Conservation (phyloP, 2,888 invertebrate genomes). For the Drosophila antonietae region DNA sequence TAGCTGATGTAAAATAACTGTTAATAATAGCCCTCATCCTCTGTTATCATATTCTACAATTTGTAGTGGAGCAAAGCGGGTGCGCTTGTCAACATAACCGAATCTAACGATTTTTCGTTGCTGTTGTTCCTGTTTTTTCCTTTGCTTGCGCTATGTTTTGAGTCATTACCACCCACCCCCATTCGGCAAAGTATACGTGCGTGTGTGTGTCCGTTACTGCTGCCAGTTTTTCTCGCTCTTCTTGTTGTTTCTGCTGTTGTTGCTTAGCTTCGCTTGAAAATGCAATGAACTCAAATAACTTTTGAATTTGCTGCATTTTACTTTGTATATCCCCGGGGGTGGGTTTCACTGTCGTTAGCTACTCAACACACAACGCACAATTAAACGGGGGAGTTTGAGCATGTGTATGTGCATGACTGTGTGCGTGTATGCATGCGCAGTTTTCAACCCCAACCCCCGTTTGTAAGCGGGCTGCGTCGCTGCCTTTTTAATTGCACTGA, state of each 20-base stretch:
- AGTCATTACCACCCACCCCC: constrained; percentile 80
- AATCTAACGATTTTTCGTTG: constrained; percentile 65
- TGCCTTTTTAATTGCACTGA: constrained; percentile 80
- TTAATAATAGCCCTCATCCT: constrained; percentile 5
- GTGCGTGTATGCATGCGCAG: constrained; percentile 55
- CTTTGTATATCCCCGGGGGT: constrained; percentile 66
- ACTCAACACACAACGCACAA: constrained; percentile 62
- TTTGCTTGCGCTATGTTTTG: constrained; percentile 70
- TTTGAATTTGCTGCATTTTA: constrained; percentile 82
- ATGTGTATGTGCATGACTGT: constrained; percentile 23
- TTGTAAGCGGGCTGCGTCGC: constrained; percentile 46
- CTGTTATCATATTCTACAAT: constrained; percentile 14
- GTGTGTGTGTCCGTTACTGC: constrained; percentile 24
- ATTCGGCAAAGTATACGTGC: constrained; percentile 23
- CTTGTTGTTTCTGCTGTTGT: constrained; percentile 56
- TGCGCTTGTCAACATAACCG: constrained; percentile 62
- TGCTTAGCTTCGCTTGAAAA: constrained; percentile 77
- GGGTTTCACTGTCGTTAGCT: constrained; percentile 71
- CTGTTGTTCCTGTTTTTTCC: constrained; percentile 50
- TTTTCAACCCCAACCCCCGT: constrained; percentile 75
- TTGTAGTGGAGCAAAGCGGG: constrained; percentile 36
- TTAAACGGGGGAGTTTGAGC: constrained; percentile 62
- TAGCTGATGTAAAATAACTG: no score
- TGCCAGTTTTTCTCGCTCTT: constrained; percentile 46
- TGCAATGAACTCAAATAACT: constrained; percentile 83